phyloP scores from a whole-genome alignment of 2,888 invertebrate genomes.

The Pseudococcus viburni region DNA sequence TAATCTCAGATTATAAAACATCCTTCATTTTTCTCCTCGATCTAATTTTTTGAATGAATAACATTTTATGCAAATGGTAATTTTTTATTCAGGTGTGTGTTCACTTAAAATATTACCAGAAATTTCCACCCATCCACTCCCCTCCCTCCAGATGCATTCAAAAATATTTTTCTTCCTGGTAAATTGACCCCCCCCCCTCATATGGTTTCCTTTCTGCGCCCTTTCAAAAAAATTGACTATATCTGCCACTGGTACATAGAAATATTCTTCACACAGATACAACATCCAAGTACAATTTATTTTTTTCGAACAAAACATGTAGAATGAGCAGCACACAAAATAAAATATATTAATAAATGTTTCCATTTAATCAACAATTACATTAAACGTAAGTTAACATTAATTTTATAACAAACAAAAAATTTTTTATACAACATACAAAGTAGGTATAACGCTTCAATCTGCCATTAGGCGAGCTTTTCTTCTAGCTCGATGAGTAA shows the following conservation, averaged over 20 bases:
- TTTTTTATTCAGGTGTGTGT: too few relatives aligned
- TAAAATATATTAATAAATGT: constrained; percentile 59
- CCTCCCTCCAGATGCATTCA: too few relatives aligned
- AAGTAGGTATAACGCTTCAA: neutral
- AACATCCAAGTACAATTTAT: constrained; percentile 39
- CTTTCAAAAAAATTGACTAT: too few relatives aligned
- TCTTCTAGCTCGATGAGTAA: neutral
- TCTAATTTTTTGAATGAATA: too few relatives aligned
- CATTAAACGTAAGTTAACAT: constrained; percentile 54
- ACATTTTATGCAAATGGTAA: too few relatives aligned
- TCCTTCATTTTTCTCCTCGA: too few relatives aligned
- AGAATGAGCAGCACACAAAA: constrained; percentile 56
- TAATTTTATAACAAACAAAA: constrained; percentile 45
- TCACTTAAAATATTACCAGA: too few relatives aligned
- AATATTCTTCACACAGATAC: neutral
- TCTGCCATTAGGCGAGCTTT: neutral
- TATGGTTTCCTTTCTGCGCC: too few relatives aligned
- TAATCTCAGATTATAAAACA: too few relatives aligned
- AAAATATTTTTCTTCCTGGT: too few relatives aligned
- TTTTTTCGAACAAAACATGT: constrained; percentile 47
- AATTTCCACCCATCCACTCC: too few relatives aligned
- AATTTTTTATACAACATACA: constrained; percentile 33
- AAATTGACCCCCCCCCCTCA: too few relatives aligned
- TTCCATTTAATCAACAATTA: constrained; percentile 58
- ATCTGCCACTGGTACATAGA: neutral